Base-by-base conservation (phyloP, 2,113 vertebrate species). In the Oostethus manadensis region DNA sequence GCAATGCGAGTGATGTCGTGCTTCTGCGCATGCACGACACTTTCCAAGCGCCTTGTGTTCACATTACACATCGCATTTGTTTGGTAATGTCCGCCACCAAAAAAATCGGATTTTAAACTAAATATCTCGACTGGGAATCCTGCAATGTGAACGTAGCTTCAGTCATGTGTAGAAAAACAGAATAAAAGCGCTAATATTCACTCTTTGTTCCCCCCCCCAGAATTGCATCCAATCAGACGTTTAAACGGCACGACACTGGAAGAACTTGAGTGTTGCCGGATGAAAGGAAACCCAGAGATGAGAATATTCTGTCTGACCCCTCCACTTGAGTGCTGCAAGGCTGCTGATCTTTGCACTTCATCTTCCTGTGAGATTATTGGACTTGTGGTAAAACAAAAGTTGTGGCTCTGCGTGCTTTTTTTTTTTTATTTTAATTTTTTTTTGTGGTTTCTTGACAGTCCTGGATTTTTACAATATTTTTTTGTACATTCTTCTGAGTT, bases 271-370 rank as follows among this genome's bases (percentile, higher is more conserved):
- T 57, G 51, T 71, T 67, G 56, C 64, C 56, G 69, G 66, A 72
- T 18, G 17, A 56, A 74, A 68, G 65, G 56, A 77, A 60, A 71
- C 58, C 11, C 45, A 73, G 76, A 69, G 20, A 53, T 69, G 21
- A 5, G 57, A 14, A 57, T n/a, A 8, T 62, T 18, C 57, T 69
- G 54, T 64, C 29, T 16, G 57, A 74, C 63, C 66, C 33, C 42
- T 67, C 56, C 56, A 45, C 18, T 54, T 58, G 74, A 76, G 26
- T 61, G 51, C 73, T 62, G 63, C 55, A 64, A 71, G 74, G 76
- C 78, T 68, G 69, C 68, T 73, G 71, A 81, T 79, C 23, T 44
- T 62, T 83, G 84, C 82, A 84, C 82, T 84, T 86, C 83, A 77
- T 78, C 73, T 59, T 80, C 81, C 73, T 82, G 71, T 66, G 73